Base-by-base conservation (phyloP, 2,888 invertebrate species). In the Parnassius glacialis region DNA sequence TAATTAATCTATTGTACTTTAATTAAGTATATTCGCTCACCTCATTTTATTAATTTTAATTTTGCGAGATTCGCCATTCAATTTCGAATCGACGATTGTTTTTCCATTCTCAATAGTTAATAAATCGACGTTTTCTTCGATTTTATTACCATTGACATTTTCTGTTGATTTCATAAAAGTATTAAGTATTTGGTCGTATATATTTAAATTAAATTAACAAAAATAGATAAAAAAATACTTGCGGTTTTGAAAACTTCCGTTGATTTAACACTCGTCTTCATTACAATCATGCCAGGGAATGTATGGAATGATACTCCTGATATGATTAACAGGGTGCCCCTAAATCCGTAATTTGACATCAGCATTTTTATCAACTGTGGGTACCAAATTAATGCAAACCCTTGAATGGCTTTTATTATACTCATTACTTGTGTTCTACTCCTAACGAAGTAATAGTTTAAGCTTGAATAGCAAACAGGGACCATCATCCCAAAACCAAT, bases 401-500 rank as follows among this genome's bases (percentile, higher is more conserved):
- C 93, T 74, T 94, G 93, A 1, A 92, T 72, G 0, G 93, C 92
- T 78, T 95, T 95, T 51, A 93, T 90, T 0, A 92, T 76, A 60
- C 94, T 93, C 93, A 94, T 94, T 0, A 94, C 92, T 64, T 92
- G 90, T 0, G 93, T 93, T 70, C 94, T 88, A 71, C 87, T 93
- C 64, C 84, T 91, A 10, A 93, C 87, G 69, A 94, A 95, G 71
- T 94, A 94, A 48, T 89, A 84, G 69, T 94, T 94, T 57, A 95
- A 86, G 0, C 93, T 92, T 0, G 94, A 92, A 70, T 94, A 94
- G 47, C 92, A 92, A 1, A 94, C 92, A 2, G 94, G 94, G 20
- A 94, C 87, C 83, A 94, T 92, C 65, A 95, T 84, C 9, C 95
- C 95, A 57, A 94, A 92, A 9, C 94, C 95, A 16, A 94, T 78